Evolutionary conservation across 2,888 invertebrate genomes (phyloP).

Genomic region (Meganola albula): DNA sequence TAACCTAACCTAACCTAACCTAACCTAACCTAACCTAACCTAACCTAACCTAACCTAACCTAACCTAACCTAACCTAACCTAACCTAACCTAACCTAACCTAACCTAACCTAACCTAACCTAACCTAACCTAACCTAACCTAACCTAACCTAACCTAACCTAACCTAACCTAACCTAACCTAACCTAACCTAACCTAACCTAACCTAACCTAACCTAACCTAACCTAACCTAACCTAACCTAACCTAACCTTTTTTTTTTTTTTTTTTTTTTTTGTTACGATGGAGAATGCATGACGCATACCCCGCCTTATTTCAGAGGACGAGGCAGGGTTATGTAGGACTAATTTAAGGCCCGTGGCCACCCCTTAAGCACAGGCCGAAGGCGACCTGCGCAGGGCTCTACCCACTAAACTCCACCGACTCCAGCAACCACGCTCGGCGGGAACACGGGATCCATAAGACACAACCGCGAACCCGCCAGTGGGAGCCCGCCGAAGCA

Average conservation of each 20-base stretch:
- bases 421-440: too few species aligned
- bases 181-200: constrained; percentile 10
- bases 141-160: constrained; percentile 13
- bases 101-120: constrained; percentile 9
- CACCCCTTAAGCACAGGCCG: too few species aligned
- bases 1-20: constrained; percentile 17
- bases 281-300: too few species aligned
- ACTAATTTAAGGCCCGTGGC: too few species aligned
- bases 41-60: constrained; percentile 16
- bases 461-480: too few species aligned
- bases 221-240: constrained; percentile 20
- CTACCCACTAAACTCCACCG: constrained; percentile 6
- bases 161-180: constrained; percentile 10
- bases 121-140: constrained; percentile 14
- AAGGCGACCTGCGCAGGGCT: constrained; percentile 19
- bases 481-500: too few species aligned
- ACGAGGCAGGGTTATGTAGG: too few species aligned
- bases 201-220: constrained; percentile 19
- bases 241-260: constrained; percentile 14
- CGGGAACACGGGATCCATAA: too few species aligned
- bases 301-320: too few species aligned
- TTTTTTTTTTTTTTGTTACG: too few species aligned
- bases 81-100: constrained; percentile 8
- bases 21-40: constrained; percentile 17
- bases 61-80: constrained; percentile 7